Evolutionary conservation across 2,113 vertebrate species (phyloP).

Genomic region (Xiphorhynchus elegans): DNA sequence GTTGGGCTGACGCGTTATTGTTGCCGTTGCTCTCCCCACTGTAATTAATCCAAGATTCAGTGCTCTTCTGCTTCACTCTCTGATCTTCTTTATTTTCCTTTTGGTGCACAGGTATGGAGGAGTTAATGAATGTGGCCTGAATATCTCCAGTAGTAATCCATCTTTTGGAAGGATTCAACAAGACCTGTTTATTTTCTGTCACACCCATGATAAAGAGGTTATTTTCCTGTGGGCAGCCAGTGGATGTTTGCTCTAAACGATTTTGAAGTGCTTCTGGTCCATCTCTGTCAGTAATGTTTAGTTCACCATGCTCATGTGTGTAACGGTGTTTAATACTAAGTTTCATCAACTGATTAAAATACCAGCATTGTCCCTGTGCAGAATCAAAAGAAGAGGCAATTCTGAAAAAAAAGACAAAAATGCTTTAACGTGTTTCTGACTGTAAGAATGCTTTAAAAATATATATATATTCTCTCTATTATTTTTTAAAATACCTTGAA

Average conservation of each 20-base stretch:
- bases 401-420: constrained; percentile 60
- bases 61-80: neutral
- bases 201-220: constrained; percentile 4
- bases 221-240: constrained; percentile 36
- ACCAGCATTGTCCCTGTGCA: constrained; percentile 61
- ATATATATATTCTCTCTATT: neutral
- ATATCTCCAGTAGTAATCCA: constrained; percentile 22
- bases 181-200: constrained; percentile 50
- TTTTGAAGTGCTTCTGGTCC: constrained; percentile 48
- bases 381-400: constrained; percentile 61
- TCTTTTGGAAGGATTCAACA: constrained; percentile 52
- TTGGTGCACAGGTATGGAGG: constrained; percentile 5
- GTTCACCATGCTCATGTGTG: constrained; percentile 79
- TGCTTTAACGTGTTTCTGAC: neutral
- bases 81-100: constrained; percentile 50
- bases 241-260: neutral
- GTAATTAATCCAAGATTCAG: constrained; percentile 21
- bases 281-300: constrained; percentile 35
- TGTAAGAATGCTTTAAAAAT: neutral
- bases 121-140: constrained; percentile 32
- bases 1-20: neutral
- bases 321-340: constrained; percentile 83
- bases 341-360: constrained; percentile 76
- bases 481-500: neutral
- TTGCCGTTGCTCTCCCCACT: neutral